These are phyloP conservation scores for Drosophila lini DNA, from an alignment of 1,140 invertebrate genomes.

Conservation along the genomic window DNA sequence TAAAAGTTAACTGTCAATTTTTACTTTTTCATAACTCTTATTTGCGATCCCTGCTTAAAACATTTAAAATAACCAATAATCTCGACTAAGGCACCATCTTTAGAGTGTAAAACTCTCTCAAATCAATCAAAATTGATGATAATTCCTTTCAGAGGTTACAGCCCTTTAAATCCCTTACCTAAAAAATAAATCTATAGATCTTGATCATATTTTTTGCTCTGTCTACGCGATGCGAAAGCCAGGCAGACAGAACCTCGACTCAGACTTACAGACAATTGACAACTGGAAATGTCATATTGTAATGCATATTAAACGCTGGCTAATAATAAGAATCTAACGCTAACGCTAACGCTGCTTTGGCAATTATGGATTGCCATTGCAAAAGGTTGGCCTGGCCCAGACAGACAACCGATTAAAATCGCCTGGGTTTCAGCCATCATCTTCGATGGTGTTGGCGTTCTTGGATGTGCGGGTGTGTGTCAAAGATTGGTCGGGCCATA, in stretches of 20 bases:
- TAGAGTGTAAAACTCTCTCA: not conserved
- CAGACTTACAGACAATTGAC: constrained; percentile 33
- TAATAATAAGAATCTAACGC: constrained; percentile 75
- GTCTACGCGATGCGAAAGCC: constrained; percentile 42
- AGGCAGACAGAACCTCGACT: constrained; percentile 11
- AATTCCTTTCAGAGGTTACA: not conserved
- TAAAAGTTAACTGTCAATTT: too few relatives aligned
- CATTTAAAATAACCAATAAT: not conserved
- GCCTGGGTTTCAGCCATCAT: constrained; percentile 31
- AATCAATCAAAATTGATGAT: not conserved
- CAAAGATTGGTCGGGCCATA: constrained; percentile 54
- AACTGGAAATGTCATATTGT: constrained; percentile 65
- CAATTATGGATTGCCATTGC: constrained; percentile 60
- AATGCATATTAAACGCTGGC: constrained; percentile 69
- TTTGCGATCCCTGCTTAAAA: too few relatives aligned
- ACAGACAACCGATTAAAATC: constrained; percentile 38
- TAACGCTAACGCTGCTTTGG: constrained; percentile 30
- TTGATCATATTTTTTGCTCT: constrained; percentile 40
- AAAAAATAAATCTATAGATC: constrained; percentile 1
- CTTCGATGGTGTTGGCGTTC: constrained; percentile 49
- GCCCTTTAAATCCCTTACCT: not conserved
- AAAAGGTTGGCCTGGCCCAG: constrained; percentile 69
- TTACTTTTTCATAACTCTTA: too few relatives aligned
- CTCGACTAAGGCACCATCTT: not conserved
- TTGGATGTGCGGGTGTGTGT: constrained; percentile 66